Base-by-base conservation (phyloP, 2,888 invertebrate genomes). In the Acronicta psi region DNA sequence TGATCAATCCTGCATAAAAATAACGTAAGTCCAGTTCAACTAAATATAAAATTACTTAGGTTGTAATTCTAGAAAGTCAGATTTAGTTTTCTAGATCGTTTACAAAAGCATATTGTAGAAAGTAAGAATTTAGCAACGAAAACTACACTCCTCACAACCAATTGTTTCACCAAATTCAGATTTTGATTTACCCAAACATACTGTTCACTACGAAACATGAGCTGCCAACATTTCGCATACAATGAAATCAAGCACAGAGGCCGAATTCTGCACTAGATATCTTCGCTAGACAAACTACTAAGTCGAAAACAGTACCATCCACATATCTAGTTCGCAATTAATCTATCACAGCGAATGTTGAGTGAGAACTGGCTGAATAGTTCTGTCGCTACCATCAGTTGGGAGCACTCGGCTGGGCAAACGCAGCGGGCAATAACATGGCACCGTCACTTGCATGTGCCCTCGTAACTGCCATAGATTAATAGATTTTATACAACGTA, bases 391-490 rank as follows among this genome's bases (percentile, higher is more conserved):
- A 73, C 77, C 78, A 82, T 69, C 75, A 66, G 65, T 50, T 43
- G 41, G 45, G 18, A 59, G 72, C 73, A 74, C 79, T 80, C 79
- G 73, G 83, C 79, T 73, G 80, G 82, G 77, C 69, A 77, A 80
- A 79, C 75, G 76, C 79, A 70, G 71, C 76, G 67, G 73, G 84
- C 81, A 85, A 85, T 85, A 84, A 84, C 75, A 80, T 54, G 68
- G 69, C 51, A 67, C 77, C 75, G 85, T 84, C 85, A 84, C 70
- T 82, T 66, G 75, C 85, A 85, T 81, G 54, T 64, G 68, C 46
- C 51, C 43, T 58, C 50, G 50, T 51, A 57, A 52, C 45, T 51
- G 54, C 20, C 59, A 55, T n/a, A 52, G 58, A 60, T 55, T 46
- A 29, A 23, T 13, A 50, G 58, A 60, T 53, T 46, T 29, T 20